Base-by-base conservation (phyloP, 1,140 invertebrate species). In the Drosophila simulans region DNA sequence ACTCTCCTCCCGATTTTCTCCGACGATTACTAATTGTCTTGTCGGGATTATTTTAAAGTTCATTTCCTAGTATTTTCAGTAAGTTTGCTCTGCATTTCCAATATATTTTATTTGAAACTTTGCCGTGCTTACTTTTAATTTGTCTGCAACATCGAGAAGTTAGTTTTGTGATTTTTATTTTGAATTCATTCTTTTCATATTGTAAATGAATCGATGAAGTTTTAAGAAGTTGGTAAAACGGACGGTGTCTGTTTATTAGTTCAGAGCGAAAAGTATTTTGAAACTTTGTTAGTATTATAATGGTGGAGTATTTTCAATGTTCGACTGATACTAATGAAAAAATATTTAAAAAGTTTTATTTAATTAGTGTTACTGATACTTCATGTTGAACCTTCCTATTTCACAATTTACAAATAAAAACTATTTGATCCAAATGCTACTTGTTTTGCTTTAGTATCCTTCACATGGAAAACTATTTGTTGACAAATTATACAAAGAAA, bases 1-100 rank as follows among this genome's bases (percentile, higher is more conserved):
- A 49, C 20, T 51, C 4, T n/a, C 31, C 40, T 10, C 42, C 42
- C 15, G 8, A 8, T 68, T 60, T 59, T 45, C 42, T 34, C 56
- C 31, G 39, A 52, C 37, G 63, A 60, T 80, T 80, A 83, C 89
- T 88, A 89, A 89, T 88, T 88, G 80, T 88, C 76, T 80, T 56
- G 52, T 80, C 78, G 62, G 49, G 59, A 76, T 79, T 88, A 70
- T 72, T 75, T 60, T 45, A 42, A 58, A 79, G 57, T 59, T 74
- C 45, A 31, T 34, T 48, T 49, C 34, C 56, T 49, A 48, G 46
- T 70, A 25, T 57, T 27, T 52, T 22, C 22, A 13, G 56, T 40
- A 60, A 65, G 43, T 77, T 69, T 17, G 20, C 45, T 22, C 59
- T 55, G 53, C 66, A 76, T 51, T 46, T 75, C 46, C 51, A 34